A percentile compares a stretch with the other conserved stretches of the same genome.
Evolutionary conservation across 2,797 vertebrate species (phyloP).

Genomic region (Eutrigla gurnardus): DNA sequence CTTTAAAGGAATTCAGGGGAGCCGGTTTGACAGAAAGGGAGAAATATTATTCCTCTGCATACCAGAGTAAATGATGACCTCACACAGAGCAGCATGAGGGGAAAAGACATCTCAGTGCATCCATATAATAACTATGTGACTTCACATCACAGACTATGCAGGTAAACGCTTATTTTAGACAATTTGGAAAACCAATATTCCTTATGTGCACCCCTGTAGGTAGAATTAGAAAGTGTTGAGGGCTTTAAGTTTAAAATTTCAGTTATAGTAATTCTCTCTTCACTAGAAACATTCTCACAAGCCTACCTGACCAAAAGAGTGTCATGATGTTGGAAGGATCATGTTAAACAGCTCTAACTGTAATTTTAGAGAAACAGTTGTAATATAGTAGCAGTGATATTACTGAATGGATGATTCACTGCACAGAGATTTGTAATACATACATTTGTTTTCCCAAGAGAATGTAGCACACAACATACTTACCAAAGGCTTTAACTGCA

Average conservation of each 20-base stretch:
- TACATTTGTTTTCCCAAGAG: neutral
- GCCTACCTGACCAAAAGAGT: neutral
- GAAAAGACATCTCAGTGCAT: slow-evolving; percentile 23
- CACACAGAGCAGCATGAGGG: slow-evolving; percentile 28
- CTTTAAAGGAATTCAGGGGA: slow-evolving; percentile 60
- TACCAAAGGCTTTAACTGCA: slow-evolving; percentile 19
- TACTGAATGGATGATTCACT: neutral
- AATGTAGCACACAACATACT: slow-evolving; percentile 7
- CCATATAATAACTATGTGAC: slow-evolving; percentile 13
- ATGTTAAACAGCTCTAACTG: neutral
- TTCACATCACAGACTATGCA: slow-evolving; percentile 9
- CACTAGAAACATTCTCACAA: neutral
- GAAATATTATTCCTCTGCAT: slow-evolving; percentile 51
- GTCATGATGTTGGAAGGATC: neutral
- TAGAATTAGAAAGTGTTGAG: neutral
- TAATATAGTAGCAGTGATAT: neutral
- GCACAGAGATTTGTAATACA: slow-evolving; percentile 1
- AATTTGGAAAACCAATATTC: neutral
- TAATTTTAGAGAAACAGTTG: neutral
- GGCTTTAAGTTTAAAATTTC: neutral
- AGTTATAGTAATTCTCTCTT: neutral
- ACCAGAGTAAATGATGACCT: slow-evolving; percentile 58
- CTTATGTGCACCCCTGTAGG: neutral
- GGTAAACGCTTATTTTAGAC: neutral
- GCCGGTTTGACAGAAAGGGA: slow-evolving; percentile 47